Percentiles rank a stretch among this genome's conserved stretches.
These are phyloP conservation scores for Pandemis cinnamomeana DNA, from an alignment of 2,888 invertebrate species.

Conservation along the genomic window DNA sequence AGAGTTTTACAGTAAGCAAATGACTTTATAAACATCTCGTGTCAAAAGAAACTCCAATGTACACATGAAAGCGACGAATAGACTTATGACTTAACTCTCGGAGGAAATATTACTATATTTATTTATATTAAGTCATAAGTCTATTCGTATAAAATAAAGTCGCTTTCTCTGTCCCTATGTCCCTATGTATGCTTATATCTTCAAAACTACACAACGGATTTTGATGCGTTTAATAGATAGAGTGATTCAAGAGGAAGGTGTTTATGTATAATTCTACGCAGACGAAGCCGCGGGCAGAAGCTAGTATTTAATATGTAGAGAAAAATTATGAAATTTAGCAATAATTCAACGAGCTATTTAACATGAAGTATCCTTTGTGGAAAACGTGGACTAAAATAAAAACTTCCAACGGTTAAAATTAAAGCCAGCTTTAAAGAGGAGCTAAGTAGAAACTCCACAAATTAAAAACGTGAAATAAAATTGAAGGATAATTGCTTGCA, in stretches of 20 bases:
- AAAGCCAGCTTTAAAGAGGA: conserved; percentile 18
- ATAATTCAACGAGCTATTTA: conserved; percentile 2
- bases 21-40: neutral
- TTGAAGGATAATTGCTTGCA: conserved; percentile 37
- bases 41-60: neutral
- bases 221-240: too few relatives aligned
- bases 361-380: neutral
- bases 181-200: too few relatives aligned
- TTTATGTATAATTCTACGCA: too few relatives aligned
- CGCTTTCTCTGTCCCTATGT: too few relatives aligned
- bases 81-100: too few relatives aligned
- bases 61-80: too few relatives aligned
- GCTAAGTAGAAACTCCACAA: conserved; percentile 25
- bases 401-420: neutral
- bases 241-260: too few relatives aligned
- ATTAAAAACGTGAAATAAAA: conserved; percentile 39
- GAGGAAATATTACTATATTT: neutral
- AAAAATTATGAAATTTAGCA: neutral
- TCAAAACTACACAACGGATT: too few relatives aligned
- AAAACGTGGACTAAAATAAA: conserved; percentile 7
- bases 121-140: too few relatives aligned
- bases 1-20: neutral
- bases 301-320: neutral
- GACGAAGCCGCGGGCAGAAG: too few relatives aligned
- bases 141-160: too few relatives aligned